phyloP scores from a whole-genome alignment of 2,797 vertebrate species.

The Arrhamphus sclerolepis region DNA sequence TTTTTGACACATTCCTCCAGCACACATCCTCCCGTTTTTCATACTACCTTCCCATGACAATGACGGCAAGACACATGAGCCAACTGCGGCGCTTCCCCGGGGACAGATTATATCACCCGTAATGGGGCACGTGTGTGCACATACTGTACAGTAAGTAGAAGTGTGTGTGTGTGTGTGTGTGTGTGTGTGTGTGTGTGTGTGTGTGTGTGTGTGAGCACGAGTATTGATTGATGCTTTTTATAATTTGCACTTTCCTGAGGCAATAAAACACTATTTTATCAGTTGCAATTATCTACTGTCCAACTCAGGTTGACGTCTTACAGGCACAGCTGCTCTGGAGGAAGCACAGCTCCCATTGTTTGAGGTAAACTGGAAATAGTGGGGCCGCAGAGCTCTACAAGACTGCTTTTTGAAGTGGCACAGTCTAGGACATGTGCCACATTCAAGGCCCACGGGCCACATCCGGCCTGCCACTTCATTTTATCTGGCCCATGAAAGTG shows the following conservation, averaged over 20 bases:
- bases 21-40: slow-evolving; percentile 14
- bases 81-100: not conserved
- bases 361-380: slow-evolving; percentile 16
- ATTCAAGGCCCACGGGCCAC: too few relatives aligned
- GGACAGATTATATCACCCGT: slow-evolving; percentile 23
- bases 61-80: slow-evolving; percentile 41
- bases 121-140: not conserved
- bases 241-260: slow-evolving; percentile 1
- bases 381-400: not conserved
- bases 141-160: too few relatives aligned
- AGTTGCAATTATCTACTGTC: slow-evolving; percentile 19
- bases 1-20: slow-evolving; percentile 15
- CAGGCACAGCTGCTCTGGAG: slow-evolving; percentile 21
- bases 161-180: not conserved
- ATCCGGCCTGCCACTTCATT: too few relatives aligned
- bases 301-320: slow-evolving; percentile 19
- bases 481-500: too few relatives aligned
- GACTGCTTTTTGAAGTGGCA: too few relatives aligned
- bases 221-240: not conserved
- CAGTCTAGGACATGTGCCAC: too few relatives aligned
- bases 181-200: not conserved
- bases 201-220: not conserved
- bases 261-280: not conserved
- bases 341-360: slow-evolving; percentile 17
- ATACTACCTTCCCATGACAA: slow-evolving; percentile 29